These are phyloP conservation scores for Calephelis nemesis DNA, from an alignment of 1,140 invertebrate species.

Conservation along the genomic window DNA sequence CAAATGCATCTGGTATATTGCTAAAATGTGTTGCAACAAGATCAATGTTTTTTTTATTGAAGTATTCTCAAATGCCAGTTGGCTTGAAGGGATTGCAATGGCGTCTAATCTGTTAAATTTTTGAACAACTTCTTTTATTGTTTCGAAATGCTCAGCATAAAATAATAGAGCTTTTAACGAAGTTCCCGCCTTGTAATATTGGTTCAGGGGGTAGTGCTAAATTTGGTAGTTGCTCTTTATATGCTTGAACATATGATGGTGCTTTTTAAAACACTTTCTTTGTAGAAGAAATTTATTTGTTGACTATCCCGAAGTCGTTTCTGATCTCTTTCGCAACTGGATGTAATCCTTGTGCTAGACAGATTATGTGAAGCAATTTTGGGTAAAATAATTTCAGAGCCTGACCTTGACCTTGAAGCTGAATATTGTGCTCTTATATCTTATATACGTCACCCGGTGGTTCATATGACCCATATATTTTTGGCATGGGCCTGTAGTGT, in stretches of 20 bases:
- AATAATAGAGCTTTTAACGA: conserved; percentile 1
- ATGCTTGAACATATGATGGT: not conserved
- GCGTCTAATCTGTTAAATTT: not conserved
- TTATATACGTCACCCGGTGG: too few relatives aligned
- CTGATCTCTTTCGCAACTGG: conserved; percentile 53
- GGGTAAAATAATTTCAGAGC: conserved; percentile 22
- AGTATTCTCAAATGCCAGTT: not conserved
- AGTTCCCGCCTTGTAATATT: not conserved
- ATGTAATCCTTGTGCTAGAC: conserved; percentile 56
- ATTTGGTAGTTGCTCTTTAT: not conserved
- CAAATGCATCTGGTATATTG: not conserved
- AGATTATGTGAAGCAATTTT: conserved; percentile 44
- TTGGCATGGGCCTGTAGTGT: too few relatives aligned
- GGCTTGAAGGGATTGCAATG: not conserved
- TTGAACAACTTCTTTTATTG: not conserved
- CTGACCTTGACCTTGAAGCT: conserved; percentile 14
- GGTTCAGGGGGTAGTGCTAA: not conserved
- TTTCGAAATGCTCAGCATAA: not conserved
- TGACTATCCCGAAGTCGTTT: conserved; percentile 39
- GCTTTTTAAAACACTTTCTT: conserved; percentile 34
- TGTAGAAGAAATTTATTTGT: conserved; percentile 41
- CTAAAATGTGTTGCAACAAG: not conserved
- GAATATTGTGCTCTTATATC: too few relatives aligned
- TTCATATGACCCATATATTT: too few relatives aligned
- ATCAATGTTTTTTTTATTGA: not conserved